A percentile compares a stretch with the other conserved stretches of the same genome.
phyloP scores from a whole-genome alignment of 2,113 vertebrate genomes.

The Ranitomeya imitator region DNA sequence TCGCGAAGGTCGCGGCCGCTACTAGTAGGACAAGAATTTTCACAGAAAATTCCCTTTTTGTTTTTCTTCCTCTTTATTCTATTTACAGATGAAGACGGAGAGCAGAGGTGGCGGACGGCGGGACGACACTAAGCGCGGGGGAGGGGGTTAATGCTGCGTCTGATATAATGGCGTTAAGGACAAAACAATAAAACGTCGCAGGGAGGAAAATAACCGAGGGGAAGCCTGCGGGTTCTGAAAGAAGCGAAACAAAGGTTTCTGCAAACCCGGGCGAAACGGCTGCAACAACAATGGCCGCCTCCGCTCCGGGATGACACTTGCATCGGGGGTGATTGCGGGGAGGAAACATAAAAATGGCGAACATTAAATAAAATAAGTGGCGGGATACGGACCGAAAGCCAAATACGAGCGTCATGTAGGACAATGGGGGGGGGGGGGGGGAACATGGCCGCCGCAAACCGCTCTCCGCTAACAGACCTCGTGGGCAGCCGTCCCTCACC shows the following conservation, averaged over 20 bases:
- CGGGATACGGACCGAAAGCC: not conserved
- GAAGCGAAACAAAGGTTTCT: no score
- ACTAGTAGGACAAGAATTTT: constrained; percentile 46
- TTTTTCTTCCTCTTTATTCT: not conserved
- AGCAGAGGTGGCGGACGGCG: not conserved
- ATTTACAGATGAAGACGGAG: constrained; percentile 43
- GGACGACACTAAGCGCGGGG: not conserved
- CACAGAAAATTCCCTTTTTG: constrained; percentile 54
- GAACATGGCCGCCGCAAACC: not conserved
- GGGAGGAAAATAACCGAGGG: no score
- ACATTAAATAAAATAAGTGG: constrained; percentile 50
- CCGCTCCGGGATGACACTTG: not conserved
- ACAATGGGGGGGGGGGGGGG: constrained; percentile 30
- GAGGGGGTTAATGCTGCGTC: not conserved
- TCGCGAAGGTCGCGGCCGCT: not conserved
- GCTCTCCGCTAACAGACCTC: not conserved
- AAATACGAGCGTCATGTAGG: constrained; percentile 67
- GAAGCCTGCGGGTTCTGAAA: not conserved
- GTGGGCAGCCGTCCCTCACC: not conserved
- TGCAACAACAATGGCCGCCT: not conserved
- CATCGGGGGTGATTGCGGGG: not conserved
- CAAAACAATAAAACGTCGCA: no score
- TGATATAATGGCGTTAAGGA: not conserved
- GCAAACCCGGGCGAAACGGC: no score
- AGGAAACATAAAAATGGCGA: not conserved